Percentiles rank a stretch among this genome's conserved stretches.
Evolutionary conservation across 2,113 vertebrate species (phyloP).

Genomic region (Phaethon lepturus): DNA sequence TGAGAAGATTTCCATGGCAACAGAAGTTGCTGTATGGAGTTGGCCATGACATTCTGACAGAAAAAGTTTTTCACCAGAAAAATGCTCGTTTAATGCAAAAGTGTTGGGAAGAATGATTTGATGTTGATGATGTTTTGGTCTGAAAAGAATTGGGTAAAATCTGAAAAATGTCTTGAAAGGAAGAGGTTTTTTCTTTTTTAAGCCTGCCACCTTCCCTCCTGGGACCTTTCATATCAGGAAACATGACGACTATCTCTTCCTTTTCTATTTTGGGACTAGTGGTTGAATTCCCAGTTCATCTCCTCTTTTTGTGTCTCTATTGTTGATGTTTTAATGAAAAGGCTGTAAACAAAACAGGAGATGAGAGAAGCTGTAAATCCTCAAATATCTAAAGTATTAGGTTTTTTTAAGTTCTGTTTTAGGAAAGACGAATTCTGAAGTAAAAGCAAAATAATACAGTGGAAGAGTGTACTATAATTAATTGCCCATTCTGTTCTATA

Average conservation of each 20-base stretch:
- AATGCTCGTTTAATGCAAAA: neutral
- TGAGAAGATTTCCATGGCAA: neutral
- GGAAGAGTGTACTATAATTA: neutral
- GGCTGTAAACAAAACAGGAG: slow-evolving; percentile 9
- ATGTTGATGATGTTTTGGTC: neutral
- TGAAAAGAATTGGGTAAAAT: neutral
- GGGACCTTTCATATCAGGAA: slow-evolving; percentile 2
- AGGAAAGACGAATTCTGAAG: neutral
- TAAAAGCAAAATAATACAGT: neutral
- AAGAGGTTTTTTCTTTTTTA: neutral
- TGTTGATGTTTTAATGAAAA: slow-evolving; percentile 3
- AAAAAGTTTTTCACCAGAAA: neutral
- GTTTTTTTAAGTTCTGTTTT: neutral
- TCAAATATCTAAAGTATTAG: neutral
- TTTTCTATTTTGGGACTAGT: slow-evolving; percentile 22
- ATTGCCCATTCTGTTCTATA: neutral
- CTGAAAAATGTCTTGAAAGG: neutral
- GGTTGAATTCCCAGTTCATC: neutral
- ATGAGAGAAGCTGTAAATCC: neutral
- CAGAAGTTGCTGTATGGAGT: neutral
- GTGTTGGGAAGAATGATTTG: neutral
- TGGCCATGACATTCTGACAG: neutral
- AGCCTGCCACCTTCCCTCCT: neutral
- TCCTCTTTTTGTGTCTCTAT: neutral
- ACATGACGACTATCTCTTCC: neutral